Percentiles rank a stretch among this genome's conserved stretches.
phyloP scores from a whole-genome alignment of 2,797 vertebrate species.

The Atherinosoma microstoma region DNA sequence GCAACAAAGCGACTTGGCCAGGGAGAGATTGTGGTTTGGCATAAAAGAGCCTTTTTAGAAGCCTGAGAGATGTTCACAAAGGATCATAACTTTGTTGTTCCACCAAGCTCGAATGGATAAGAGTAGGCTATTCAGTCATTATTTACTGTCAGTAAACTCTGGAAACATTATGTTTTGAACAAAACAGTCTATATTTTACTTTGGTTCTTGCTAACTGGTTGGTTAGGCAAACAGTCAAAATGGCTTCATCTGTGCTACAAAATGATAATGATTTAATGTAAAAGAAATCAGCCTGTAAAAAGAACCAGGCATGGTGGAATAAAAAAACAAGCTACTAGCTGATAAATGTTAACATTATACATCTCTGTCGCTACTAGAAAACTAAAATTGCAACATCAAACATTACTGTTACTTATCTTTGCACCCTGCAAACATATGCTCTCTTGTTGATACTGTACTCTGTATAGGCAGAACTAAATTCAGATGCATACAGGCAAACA shows the following conservation, averaged over 20 bases:
- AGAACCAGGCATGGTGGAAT: background rate
- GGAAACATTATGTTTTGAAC: too few species aligned
- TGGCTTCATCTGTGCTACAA: background rate
- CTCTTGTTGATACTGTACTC: constrained; percentile 1
- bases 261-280: background rate
- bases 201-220: too few species aligned
- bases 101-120: background rate
- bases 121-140: too few species aligned
- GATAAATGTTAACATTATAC: constrained; percentile 3
- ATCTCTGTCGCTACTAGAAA: background rate
- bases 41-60: background rate
- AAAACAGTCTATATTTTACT: too few species aligned
- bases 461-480: constrained; percentile 30
- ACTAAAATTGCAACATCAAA: background rate
- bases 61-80: background rate
- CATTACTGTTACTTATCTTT: constrained; percentile 20
- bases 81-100: background rate
- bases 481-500: constrained; percentile 36
- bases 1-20: background rate
- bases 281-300: background rate
- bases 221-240: too few species aligned
- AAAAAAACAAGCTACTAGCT: background rate
- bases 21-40: background rate
- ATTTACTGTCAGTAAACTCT: too few species aligned
- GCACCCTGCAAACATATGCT: constrained; percentile 18